Evolutionary conservation across 23 tunicate species (phyloP).

Genomic region (Clavelina lepadiformis): DNA sequence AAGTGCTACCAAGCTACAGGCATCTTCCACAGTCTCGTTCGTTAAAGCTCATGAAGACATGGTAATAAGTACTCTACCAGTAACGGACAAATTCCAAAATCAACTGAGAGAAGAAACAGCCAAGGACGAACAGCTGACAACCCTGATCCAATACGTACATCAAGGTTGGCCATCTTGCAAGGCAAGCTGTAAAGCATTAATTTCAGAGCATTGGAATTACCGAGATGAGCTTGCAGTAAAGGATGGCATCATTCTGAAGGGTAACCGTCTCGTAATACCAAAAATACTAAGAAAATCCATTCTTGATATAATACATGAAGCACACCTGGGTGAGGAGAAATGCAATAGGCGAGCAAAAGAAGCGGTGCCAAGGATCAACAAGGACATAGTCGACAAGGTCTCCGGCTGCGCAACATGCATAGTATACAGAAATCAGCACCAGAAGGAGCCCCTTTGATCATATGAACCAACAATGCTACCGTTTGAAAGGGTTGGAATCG

Average conservation of each 20-base stretch:
- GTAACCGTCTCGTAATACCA: background rate
- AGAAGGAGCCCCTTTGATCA: slow-evolving; percentile 1
- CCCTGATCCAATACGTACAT: background rate
- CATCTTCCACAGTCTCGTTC: background rate
- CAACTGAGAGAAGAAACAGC: slow-evolving; percentile 4
- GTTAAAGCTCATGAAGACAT: slow-evolving; percentile 7
- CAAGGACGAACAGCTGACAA: background rate
- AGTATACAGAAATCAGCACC: background rate
- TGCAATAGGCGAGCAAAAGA: slow-evolving; percentile 4
- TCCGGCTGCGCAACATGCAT: background rate
- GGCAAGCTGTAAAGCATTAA: background rate
- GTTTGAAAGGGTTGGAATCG: background rate
- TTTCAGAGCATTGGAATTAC: slow-evolving; percentile 1
- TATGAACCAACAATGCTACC: background rate
- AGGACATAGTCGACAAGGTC: background rate
- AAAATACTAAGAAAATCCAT: background rate
- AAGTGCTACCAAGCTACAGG: no score
- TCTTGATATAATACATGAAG: background rate
- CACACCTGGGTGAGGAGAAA: background rate
- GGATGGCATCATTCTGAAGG: background rate
- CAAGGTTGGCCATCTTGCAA: slow-evolving; percentile 14
- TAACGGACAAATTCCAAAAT: no score
- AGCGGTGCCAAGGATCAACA: background rate
- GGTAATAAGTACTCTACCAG: no score
- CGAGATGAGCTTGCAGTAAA: background rate